A percentile compares a stretch with the other conserved stretches of the same genome.
phyloP scores from a whole-genome alignment of 2,113 vertebrate species.

The Genyomyrus donnyi region DNA sequence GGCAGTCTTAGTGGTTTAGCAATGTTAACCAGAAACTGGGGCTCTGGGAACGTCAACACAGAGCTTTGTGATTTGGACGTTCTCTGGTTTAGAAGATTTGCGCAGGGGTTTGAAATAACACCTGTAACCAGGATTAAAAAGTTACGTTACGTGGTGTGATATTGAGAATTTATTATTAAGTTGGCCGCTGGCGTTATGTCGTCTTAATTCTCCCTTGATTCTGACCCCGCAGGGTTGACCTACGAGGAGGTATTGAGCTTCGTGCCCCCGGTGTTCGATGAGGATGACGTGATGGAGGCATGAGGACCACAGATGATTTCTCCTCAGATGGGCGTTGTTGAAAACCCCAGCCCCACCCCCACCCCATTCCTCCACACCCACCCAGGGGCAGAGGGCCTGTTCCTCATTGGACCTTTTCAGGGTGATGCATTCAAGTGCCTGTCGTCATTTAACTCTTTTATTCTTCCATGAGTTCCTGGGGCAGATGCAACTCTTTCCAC shows the following conservation, averaged over 20 bases:
- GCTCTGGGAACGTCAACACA: background rate
- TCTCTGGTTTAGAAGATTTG: background rate
- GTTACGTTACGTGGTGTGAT: background rate
- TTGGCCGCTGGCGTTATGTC: too few species aligned
- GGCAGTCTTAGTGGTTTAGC: background rate
- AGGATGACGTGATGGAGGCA: conserved; percentile 81
- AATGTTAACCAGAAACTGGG: background rate
- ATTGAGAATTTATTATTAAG: background rate
- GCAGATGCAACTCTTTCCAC: conserved; percentile 30
- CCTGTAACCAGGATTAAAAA: background rate
- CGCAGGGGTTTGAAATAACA: background rate
- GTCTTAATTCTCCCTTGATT: background rate
- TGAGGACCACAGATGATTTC: conserved; percentile 54
- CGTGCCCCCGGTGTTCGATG: conserved; percentile 76
- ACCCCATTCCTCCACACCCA: conserved; percentile 5
- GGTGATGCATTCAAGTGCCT: conserved; percentile 81
- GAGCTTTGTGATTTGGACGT: background rate
- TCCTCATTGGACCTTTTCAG: conserved; percentile 59
- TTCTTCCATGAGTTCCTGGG: conserved; percentile 36
- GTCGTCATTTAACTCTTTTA: conserved; percentile 64
- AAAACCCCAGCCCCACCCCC: conserved; percentile 49
- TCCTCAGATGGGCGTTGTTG: background rate
- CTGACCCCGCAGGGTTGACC: conserved; percentile 71
- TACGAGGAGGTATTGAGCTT: conserved; percentile 91
- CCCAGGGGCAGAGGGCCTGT: conserved; percentile 48